Percentiles rank a stretch among this genome's conserved stretches.
Evolutionary conservation across 2,113 vertebrate species (phyloP).

Genomic region (Thomomys bottae): DNA sequence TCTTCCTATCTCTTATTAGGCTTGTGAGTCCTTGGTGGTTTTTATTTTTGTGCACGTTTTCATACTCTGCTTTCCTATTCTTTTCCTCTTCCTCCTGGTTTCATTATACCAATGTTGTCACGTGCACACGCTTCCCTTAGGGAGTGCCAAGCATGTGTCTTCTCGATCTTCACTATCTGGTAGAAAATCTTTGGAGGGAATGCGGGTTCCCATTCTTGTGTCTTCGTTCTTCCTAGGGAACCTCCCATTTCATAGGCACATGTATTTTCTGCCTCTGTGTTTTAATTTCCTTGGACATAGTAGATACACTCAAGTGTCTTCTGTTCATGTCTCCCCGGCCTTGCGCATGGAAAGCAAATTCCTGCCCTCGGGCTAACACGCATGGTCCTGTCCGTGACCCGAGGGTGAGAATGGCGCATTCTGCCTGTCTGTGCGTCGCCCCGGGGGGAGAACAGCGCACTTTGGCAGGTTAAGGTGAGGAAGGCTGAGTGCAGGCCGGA

Average conservation of each 20-base stretch:
- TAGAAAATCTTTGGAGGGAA: not conserved
- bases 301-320: not conserved
- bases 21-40: not conserved
- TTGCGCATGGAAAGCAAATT: too few species aligned
- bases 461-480: not conserved
- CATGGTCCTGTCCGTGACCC: too few species aligned
- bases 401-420: too few species aligned
- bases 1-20: not conserved
- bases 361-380: not conserved
- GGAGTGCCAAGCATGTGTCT: not conserved
- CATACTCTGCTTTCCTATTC: not conserved
- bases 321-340: fast-evolving
- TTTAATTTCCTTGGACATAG: not conserved
- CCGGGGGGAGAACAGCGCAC: fast-evolving
- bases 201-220: too few species aligned
- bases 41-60: not conserved
- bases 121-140: not conserved
- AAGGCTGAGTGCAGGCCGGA: fast-evolving
- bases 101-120: not conserved
- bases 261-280: not conserved
- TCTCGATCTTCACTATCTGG: not conserved
- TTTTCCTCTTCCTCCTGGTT: not conserved
- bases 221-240: not conserved
- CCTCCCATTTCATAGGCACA: not conserved
- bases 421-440: too few species aligned